Base-by-base conservation (phyloP, 2,113 vertebrate genomes). In the Lophochroa leadbeateri region DNA sequence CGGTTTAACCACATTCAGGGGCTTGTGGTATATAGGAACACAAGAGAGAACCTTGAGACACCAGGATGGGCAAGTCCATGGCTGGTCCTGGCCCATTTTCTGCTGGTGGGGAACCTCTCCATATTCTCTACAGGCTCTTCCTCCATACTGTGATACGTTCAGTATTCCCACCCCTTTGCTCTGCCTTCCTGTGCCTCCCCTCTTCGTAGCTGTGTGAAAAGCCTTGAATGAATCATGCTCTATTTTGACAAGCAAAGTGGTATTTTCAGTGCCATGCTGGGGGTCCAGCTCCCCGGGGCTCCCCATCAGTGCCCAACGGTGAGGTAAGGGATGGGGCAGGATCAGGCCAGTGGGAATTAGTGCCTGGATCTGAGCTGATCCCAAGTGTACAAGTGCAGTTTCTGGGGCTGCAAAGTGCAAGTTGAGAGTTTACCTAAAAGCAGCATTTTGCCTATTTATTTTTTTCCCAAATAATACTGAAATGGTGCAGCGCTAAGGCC, bases 11-110 rank as follows among this genome's bases (percentile, higher is more conserved):
- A 8, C 23, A 7, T 25, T 15, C 33, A 24, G n/a, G 57, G 49
- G 5, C 18, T 57, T 0, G 0, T 35, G 41, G 49, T 8, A 2
- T 1, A 37, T 11, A 13, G 31, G 37, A 86, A 46, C 20, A n/a
- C 35, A 44, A 49, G 7, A 55, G 10, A 33, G 16, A 25, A 14
- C 33, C 44, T 68, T 1, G 1, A 39, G 11, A 72, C 17, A 47
- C 10, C 2, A 0, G 13, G 13, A 5, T 0, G 7, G 75, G 16
- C 67, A 72, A 89, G 25, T 11, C 61, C 27, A 25, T 2, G 2
- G 15, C 29, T 70, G 41, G 3, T 41, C 18, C 46, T 75, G 55
- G 37, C 43, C 72, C 3, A 0, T 90, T 86, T 90, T 78, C 46
- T 74, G 60, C 60, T 39, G 25, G 4, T 70, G 64, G 57, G n/a